Evolutionary conservation across 2,113 vertebrate species (phyloP).

Genomic region (Lophius piscatorius): DNA sequence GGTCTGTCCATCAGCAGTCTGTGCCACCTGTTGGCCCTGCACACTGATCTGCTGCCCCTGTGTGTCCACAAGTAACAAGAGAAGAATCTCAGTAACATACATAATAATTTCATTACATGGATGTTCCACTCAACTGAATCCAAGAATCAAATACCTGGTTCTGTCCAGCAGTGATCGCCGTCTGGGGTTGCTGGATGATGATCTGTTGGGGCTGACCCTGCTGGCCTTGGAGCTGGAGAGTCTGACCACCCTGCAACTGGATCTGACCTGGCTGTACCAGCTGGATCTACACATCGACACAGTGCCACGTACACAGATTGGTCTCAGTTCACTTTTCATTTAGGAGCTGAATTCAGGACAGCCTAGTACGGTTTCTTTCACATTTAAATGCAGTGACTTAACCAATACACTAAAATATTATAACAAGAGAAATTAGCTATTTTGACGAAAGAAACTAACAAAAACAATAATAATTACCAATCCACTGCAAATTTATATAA

Average conservation of each 20-base stretch:
- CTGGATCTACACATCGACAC: slow-evolving; percentile 78
- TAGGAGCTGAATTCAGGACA: too few relatives aligned
- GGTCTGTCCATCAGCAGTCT: slow-evolving; percentile 97
- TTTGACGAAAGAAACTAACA: not conserved
- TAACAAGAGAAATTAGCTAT: too few relatives aligned
- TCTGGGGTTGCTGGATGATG: slow-evolving; percentile 99
- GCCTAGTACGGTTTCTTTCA: too few relatives aligned
- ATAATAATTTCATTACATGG: not conserved
- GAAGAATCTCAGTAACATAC: not conserved
- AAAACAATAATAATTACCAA: too few relatives aligned
- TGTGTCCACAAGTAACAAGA: not conserved
- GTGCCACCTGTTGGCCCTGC: slow-evolving; percentile 96
- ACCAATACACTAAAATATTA: not conserved
- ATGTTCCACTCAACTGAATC: not conserved
- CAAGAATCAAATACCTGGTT: slow-evolving; percentile 87
- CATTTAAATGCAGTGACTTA: not conserved
- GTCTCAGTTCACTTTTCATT: not conserved
- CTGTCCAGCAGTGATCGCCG: slow-evolving; percentile 95
- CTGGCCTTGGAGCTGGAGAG: slow-evolving; percentile 95
- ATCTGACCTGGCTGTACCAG: slow-evolving; percentile 96
- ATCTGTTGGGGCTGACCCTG: slow-evolving; percentile 98
- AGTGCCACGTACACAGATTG: not conserved
- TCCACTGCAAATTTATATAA: not conserved
- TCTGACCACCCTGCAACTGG: slow-evolving; percentile 96
- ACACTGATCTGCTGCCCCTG: slow-evolving; percentile 96